Evolutionary conservation across 2,888 invertebrate species (phyloP).

Genomic region (Gisinianus flammeolus): DNA sequence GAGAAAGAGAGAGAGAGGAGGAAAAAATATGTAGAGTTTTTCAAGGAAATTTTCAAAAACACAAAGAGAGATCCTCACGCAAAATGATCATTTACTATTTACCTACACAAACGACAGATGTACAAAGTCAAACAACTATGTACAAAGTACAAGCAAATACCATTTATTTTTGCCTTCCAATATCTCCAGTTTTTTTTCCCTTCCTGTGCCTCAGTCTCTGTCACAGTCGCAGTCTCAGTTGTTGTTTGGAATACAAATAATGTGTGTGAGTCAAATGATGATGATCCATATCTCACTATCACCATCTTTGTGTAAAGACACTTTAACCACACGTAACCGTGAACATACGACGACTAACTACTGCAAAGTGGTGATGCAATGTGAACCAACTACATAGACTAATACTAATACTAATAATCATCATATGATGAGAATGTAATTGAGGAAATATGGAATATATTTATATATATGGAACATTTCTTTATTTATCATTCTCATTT

Average conservation of each 20-base stretch:
- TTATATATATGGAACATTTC: no score
- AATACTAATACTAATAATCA: no score
- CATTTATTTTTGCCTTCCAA: constrained; percentile 22
- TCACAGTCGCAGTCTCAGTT: not conserved
- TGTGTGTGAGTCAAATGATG: not conserved
- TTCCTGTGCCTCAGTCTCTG: not conserved
- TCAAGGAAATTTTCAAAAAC: no score
- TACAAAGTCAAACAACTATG: no score
- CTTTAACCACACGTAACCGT: not conserved
- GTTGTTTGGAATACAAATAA: not conserved
- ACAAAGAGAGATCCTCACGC: constrained; percentile 29
- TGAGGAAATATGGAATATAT: no score
- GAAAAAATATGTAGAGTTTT: not conserved
- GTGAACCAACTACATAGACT: no score
- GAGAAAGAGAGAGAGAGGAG: not conserved
- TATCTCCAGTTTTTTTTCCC: constrained; percentile 3
- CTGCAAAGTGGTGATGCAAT: no score
- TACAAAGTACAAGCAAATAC: no score
- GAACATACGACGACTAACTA: no score
- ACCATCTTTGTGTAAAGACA: not conserved
- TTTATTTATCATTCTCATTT: no score
- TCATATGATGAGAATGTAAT: no score
- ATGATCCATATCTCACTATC: not conserved
- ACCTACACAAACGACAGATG: no score
- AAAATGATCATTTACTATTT: constrained; percentile 34